These are phyloP conservation scores for Microcebus tavaratra DNA, from an alignment of 2,113 vertebrate species.

Conservation along the genomic window DNA sequence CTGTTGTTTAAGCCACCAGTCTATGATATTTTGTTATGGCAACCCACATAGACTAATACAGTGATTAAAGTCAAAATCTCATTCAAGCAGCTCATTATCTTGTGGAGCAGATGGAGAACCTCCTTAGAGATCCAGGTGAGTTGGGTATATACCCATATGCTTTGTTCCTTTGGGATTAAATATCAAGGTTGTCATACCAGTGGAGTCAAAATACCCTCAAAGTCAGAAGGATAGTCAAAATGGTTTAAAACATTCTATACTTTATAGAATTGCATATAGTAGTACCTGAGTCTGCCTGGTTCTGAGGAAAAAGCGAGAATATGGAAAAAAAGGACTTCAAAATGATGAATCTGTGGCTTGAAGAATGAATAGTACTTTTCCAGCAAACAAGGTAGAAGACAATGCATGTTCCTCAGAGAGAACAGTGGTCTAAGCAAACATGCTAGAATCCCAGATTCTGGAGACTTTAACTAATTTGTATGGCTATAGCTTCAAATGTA, in stretches of 20 bases:
- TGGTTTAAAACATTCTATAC: background rate
- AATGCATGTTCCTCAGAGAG: background rate
- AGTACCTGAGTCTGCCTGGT: background rate
- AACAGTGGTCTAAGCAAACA: background rate
- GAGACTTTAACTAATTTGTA: background rate
- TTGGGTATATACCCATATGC: background rate
- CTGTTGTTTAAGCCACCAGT: background rate
- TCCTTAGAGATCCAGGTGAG: background rate
- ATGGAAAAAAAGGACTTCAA: background rate
- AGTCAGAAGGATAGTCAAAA: background rate
- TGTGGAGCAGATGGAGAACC: background rate
- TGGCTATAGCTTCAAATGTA: background rate
- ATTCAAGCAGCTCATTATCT: background rate
- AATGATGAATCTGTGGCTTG: background rate
- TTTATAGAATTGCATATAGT: background rate
- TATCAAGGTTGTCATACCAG: background rate
- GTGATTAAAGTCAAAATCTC: constrained; percentile 3
- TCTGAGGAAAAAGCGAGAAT: background rate
- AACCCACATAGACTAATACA: background rate
- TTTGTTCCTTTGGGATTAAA: background rate
- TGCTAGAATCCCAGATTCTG: background rate
- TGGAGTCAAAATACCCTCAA: background rate
- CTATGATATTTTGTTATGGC: background rate
- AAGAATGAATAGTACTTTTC: background rate
- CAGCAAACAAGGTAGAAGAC: background rate